A percentile compares a stretch with the other conserved stretches of the same genome.
phyloP scores from a whole-genome alignment of 2,113 vertebrate species.

The Pholis gunnellus region DNA sequence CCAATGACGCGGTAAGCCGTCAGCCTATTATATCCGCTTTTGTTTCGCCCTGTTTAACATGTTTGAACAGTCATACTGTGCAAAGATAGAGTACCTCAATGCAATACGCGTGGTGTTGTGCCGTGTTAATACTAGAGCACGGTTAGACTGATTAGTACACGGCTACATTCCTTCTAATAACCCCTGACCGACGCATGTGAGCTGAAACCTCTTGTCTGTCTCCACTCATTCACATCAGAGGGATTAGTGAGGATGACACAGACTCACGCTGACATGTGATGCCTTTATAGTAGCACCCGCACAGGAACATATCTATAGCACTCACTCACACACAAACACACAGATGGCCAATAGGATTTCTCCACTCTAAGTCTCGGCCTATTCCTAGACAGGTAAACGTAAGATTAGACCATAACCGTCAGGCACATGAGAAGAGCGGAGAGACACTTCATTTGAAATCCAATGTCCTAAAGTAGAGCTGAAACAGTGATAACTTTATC shows the following conservation, averaged over 20 bases:
- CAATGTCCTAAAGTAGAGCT: neutral
- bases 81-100: neutral
- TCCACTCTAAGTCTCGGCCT: conserved; percentile 55
- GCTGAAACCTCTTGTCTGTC: conserved; percentile 49
- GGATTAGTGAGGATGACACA: conserved; percentile 69
- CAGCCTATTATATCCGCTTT: neutral
- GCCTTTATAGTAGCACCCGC: conserved; percentile 27
- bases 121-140: neutral
- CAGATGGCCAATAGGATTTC: conserved; percentile 59
- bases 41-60: neutral
- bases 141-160: neutral
- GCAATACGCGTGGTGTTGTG: neutral
- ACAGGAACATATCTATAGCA: conserved; percentile 22
- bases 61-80: neutral
- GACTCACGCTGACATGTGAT: conserved; percentile 52
- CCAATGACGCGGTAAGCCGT: neutral
- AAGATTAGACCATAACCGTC: conserved; percentile 27
- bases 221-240: conserved; percentile 68
- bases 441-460: too few species aligned
- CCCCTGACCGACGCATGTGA: conserved; percentile 35
- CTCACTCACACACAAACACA: conserved; percentile 18
- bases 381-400: conserved; percentile 54
- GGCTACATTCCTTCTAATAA: conserved; percentile 31
- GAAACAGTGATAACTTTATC: neutral
- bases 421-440: too few species aligned